These are phyloP conservation scores for Scrobipalpa atriplicella DNA, from an alignment of 2,888 invertebrate species.

Conservation along the genomic window DNA sequence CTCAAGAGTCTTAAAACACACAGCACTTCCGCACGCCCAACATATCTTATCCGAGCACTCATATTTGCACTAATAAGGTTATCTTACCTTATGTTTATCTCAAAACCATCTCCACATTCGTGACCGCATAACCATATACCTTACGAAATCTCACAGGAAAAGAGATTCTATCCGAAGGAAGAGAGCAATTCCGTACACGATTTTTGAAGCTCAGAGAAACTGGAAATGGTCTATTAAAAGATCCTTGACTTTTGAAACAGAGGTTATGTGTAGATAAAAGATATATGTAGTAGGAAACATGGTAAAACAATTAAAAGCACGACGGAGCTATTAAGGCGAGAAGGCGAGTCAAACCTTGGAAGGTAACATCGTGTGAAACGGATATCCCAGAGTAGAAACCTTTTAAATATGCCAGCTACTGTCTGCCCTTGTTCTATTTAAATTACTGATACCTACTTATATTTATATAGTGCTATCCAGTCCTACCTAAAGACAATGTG, in stretches of 20 bases:
- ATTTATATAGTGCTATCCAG: background rate
- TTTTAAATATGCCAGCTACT: background rate
- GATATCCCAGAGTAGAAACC: slow-evolving; percentile 8
- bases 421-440: background rate
- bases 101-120: slow-evolving; percentile 13
- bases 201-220: slow-evolving; percentile 43
- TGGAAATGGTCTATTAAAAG: slow-evolving; percentile 60
- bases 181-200: slow-evolving; percentile 60
- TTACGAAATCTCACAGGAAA: slow-evolving; percentile 41
- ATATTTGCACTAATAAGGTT: slow-evolving; percentile 18
- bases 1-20: background rate
- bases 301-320: slow-evolving; percentile 24
- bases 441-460: background rate
- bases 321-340: slow-evolving; percentile 2
- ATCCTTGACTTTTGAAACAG: slow-evolving; percentile 66
- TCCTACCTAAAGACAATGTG: too few relatives aligned
- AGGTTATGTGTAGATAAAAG: slow-evolving; percentile 31
- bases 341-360: slow-evolving; percentile 10
- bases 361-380: background rate
- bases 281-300: slow-evolving; percentile 21
- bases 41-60: background rate
- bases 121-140: slow-evolving; percentile 10
- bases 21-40: background rate
- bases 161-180: slow-evolving; percentile 58
- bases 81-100: background rate